Evolutionary conservation across 2,888 invertebrate genomes (phyloP).

Genomic region (Cordilura impudica): DNA sequence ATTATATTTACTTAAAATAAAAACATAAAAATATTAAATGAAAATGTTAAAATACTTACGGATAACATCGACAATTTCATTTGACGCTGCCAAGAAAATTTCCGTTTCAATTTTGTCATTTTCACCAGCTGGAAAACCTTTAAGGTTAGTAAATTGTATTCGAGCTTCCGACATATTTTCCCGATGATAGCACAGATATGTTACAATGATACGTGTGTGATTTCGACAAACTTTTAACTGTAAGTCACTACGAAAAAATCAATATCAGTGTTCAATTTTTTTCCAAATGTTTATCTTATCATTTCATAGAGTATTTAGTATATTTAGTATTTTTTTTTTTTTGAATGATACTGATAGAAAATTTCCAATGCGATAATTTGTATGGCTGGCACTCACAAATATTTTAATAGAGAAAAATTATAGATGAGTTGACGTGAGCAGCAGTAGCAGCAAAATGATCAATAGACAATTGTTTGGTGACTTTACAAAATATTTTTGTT

Average conservation of each 20-base stretch:
- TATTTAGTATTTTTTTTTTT: background rate
- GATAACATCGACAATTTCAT: slow-evolving; percentile 81
- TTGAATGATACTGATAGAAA: slow-evolving; percentile 1
- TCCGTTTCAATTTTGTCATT: slow-evolving; percentile 81
- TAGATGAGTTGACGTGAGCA: slow-evolving; percentile 3
- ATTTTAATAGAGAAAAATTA: background rate
- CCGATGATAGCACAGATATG: too few species aligned
- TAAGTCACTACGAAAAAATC: background rate
- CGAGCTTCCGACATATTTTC: slow-evolving; percentile 65
- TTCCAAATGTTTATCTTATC: slow-evolving; percentile 30
- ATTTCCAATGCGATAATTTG: background rate
- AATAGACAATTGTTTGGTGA: background rate
- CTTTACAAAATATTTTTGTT: slow-evolving; percentile 21
- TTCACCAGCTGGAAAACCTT: slow-evolving; percentile 80
- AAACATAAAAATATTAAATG: background rate
- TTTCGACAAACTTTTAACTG: background rate
- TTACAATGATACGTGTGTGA: background rate
- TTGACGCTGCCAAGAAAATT: slow-evolving; percentile 82
- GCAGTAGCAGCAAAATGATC: slow-evolving; percentile 1
- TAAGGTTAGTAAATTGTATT: slow-evolving; percentile 72
- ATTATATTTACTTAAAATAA: background rate
- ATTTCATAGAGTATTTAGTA: background rate
- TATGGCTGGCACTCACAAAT: slow-evolving; percentile 26
- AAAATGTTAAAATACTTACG: slow-evolving; percentile 79
- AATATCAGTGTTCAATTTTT: slow-evolving; percentile 37